These are phyloP conservation scores for Ivindomyrus marchei DNA, from an alignment of 2,113 vertebrate genomes.

Conservation along the genomic window DNA sequence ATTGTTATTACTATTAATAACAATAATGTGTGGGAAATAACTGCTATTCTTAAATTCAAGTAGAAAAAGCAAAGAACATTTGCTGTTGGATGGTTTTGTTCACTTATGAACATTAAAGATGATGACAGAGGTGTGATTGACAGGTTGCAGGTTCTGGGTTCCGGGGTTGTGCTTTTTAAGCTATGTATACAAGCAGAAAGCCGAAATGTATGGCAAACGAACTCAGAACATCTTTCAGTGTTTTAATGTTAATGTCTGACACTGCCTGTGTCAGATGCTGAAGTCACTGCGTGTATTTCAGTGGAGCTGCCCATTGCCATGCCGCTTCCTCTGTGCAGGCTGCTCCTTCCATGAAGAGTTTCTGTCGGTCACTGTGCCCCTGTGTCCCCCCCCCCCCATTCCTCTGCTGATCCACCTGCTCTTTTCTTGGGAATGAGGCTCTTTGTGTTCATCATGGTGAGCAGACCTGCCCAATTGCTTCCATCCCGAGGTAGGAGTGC, in stretches of 20 bases:
- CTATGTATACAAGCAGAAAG: background rate
- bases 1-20: background rate
- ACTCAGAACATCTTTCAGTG: background rate
- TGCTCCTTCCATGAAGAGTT: background rate
- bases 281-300: background rate
- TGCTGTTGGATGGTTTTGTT: background rate
- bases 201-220: background rate
- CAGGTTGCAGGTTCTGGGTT: background rate
- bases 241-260: background rate
- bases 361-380: background rate
- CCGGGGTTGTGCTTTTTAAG: background rate
- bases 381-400: background rate
- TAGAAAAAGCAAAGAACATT: background rate
- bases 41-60: background rate
- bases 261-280: background rate
- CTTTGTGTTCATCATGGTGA: background rate
- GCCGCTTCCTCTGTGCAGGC: background rate
- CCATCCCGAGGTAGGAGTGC: background rate
- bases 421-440: background rate
- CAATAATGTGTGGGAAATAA: background rate
- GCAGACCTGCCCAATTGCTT: background rate
- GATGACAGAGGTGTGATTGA: background rate
- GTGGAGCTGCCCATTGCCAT: background rate
- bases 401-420: background rate
- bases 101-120: background rate